Conservation (phyloP, 2,113 vertebrate species). For the Platanista minor region DNA sequence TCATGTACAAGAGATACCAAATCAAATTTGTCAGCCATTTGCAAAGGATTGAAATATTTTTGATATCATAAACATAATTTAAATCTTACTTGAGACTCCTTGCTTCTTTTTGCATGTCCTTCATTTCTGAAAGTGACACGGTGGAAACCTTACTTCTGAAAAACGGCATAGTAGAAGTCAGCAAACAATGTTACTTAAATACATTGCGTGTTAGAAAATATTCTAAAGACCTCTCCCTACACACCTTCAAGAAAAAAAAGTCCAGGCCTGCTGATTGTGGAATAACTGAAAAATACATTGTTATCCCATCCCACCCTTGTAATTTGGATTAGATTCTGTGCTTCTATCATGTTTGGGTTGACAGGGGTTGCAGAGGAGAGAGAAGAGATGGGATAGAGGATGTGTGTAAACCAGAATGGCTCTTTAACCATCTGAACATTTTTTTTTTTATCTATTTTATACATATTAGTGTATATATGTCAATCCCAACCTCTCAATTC, state of each 20-base stretch:
- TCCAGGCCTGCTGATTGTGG: not conserved
- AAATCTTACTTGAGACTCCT: not conserved
- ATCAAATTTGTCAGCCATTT: constrained; percentile 10
- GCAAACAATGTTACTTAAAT: not conserved
- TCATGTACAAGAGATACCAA: not conserved
- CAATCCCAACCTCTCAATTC: too few species aligned
- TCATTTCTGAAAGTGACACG: constrained; percentile 3
- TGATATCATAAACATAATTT: not conserved
- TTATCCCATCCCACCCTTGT: not conserved
- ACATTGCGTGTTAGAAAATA: not conserved
- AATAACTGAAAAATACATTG: not conserved
- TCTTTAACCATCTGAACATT: constrained; percentile 28
- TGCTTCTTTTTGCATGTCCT: not conserved
- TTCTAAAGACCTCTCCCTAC: not conserved
- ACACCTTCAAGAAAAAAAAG: not conserved
- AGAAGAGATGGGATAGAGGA: constrained; percentile 4
- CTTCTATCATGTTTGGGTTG: not conserved
- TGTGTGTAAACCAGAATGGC: not conserved
- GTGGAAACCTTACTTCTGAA: not conserved
- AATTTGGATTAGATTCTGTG: not conserved
- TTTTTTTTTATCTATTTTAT: not conserved
- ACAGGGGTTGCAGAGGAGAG: not conserved
- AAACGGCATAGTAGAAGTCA: not conserved
- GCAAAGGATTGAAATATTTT: not conserved
- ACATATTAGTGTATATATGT: too few species aligned